Evolutionary conservation across 2,113 vertebrate species (phyloP), one percentile per base, ranked within the genome.

Genomic region (Scophthalmus maximus): DNA sequence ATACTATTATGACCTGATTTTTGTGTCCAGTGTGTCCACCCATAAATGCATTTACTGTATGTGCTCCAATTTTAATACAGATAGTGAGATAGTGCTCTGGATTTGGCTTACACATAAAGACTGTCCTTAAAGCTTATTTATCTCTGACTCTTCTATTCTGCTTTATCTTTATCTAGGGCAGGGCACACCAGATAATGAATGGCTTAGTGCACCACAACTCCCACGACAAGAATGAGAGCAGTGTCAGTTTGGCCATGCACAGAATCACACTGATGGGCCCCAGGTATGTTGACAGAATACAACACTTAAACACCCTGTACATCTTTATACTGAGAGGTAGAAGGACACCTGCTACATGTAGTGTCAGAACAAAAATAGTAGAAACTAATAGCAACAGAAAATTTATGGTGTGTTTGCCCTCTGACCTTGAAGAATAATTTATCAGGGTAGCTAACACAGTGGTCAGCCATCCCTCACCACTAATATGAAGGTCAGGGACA

Each of bases 211-310:
- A 67, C 52, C 87, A 88, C 61, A 82, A 68, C 52, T 50, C 26
- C 12, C 44, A 75, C 25, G 67, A 86, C 70, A 92, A 71, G 29
- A 89, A 91, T 44, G 91, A 87, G 40, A 85, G 70, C 78, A 65
- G 84, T 11, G 80, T 94, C 73, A 84, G 81, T 15, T 84, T 93
- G 88, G 92, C 93, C 82, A 92, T 93, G 64, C 92, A 95, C 84
- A 92, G 86, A 69, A 94, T 92, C 40, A 87, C 91, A n/a, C 92
- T 94, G 38, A 90, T 95, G 91, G 95, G 89, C 68, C 94, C 81
- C 87, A 96, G 96, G 97, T 98, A 94, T 15, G 27, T 20, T 57
- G n/a, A 27, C 29, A 47, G 11, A 30, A 27, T 46, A 34, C 26
- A 20, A 14, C 22, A 34, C 26, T 49, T 11, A 68, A 34, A 71